phyloP scores from a whole-genome alignment of 2,797 vertebrate species.

The Eurystomus glaucurus region DNA sequence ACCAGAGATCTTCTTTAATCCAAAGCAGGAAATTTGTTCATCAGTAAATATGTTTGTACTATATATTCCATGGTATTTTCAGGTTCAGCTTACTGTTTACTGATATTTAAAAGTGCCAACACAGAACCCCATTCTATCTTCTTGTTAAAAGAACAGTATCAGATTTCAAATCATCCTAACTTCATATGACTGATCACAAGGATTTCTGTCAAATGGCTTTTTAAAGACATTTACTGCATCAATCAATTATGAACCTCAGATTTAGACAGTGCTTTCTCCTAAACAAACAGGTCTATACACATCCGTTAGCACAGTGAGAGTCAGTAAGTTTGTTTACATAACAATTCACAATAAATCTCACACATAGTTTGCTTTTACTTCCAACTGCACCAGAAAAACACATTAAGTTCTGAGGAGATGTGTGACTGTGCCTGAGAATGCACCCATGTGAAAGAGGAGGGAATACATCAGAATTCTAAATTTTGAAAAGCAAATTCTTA shows the following conservation, averaged over 20 bases:
- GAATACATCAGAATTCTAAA: neutral
- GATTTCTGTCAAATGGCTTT: constrained; percentile 14
- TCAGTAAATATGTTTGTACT: neutral
- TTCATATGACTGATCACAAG: neutral
- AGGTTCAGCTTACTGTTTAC: neutral
- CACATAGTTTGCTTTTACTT: constrained; percentile 33
- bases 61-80: neutral
- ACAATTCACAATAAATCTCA: constrained; percentile 40
- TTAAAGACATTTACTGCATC: constrained; percentile 33
- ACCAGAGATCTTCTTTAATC: neutral
- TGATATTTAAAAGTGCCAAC: constrained; percentile 20
- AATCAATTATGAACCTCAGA: constrained; percentile 25
- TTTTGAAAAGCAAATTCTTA: neutral
- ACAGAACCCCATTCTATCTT: neutral
- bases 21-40: neutral
- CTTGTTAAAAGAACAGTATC: constrained; percentile 9
- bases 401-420: neutral
- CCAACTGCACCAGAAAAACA: neutral
- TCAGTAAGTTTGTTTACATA: constrained; percentile 42
- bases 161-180: constrained; percentile 17
- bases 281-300: neutral
- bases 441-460: neutral
- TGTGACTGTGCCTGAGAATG: neutral
- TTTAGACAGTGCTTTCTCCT: neutral
- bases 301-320: constrained; percentile 22